Base-by-base conservation (phyloP, 2,113 vertebrate genomes). In the Dolichotis patagonum region DNA sequence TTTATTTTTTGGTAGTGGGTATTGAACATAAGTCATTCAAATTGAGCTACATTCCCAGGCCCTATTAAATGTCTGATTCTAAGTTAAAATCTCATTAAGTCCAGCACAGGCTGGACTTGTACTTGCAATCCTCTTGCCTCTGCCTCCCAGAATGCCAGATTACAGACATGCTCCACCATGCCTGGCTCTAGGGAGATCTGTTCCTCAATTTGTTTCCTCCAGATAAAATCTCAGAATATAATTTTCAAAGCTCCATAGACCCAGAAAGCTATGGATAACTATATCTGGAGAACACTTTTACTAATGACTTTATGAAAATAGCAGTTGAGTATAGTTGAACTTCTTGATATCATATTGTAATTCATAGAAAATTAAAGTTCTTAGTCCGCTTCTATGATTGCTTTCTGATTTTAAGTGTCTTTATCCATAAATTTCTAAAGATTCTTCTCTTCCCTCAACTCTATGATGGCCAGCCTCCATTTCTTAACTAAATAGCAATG, bases 301-400 rank as follows among this genome's bases (percentile, higher is more conserved):
- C 63, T 60, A 77, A 85, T 20, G 22, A 41, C 16, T 77, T 96
- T 32, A 46, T 52, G 28, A 35, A 91, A 96, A 88, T 69, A 65
- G 43, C 22, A 77, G 28, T 0, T 19, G 69, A 88, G 16, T 22
- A 19, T 69, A 38, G 30, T 69, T 69, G 69, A 96, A 89, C 43
- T 38, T 95, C 71, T 88, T 89, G 41, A 28, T 80, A 81, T 49
- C 35, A 62, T 82, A 86, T 32, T 88, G 12, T 4, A 77, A 82
- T 94, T 93, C 83, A 78, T 77, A 85, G 90, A 86, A 83, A 93
- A 88, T 90, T 41, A 56, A 75, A 58, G 65, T 54, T 60, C 12
- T 71, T n/a, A 16, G n/a, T 63, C 43, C 73, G 41, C 85, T 92
- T 85, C 41, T 46, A 19, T 60, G 71, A 89, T 71, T n/a, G 5